Evolutionary conservation across 2,888 invertebrate species (phyloP).

Genomic region (Craniophora ligustri): DNA sequence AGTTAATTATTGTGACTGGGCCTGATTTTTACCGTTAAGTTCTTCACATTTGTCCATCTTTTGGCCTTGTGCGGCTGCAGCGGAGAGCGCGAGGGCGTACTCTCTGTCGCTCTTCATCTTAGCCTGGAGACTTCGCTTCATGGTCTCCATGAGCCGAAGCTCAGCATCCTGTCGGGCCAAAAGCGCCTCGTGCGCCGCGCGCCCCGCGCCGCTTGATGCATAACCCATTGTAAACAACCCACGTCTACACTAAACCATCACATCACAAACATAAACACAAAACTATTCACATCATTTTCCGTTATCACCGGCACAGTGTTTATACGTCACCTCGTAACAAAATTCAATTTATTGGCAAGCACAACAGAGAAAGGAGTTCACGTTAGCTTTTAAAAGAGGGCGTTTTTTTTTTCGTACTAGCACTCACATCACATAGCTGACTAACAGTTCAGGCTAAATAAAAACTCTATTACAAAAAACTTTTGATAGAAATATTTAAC

Average conservation of each 20-base stretch:
- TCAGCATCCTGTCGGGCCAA: constrained; percentile 97
- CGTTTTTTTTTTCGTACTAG: constrained; percentile 52
- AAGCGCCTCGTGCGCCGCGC: constrained; percentile 96
- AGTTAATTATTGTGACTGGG: constrained; percentile 41
- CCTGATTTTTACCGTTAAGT: constrained; percentile 86
- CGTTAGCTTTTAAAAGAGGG: constrained; percentile 36
- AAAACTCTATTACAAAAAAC: constrained; percentile 65
- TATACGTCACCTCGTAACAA: constrained; percentile 68
- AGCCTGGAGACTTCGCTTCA: constrained; percentile 95
- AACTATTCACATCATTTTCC: constrained; percentile 82
- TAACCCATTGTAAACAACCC: constrained; percentile 91
- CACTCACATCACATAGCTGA: constrained; percentile 47
- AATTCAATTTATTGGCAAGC: constrained; percentile 63
- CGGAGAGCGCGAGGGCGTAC: constrained; percentile 94
- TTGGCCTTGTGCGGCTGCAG: constrained; percentile 94
- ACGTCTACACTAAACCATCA: constrained; percentile 73
- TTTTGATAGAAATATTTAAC: constrained; percentile 61
- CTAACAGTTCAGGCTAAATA: constrained; percentile 57
- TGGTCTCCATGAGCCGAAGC: constrained; percentile 96
- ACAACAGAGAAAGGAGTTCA: constrained; percentile 55
- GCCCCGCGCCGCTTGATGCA: constrained; percentile 95
- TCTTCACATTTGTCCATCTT: constrained; percentile 94
- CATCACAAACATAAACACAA: constrained; percentile 83
- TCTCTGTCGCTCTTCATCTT: constrained; percentile 97
- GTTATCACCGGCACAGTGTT: constrained; percentile 78